Evolutionary conservation across 2,888 invertebrate species (phyloP), one percentile per base, ranked within the genome.

Genomic region (Oxystoma pomonae): DNA sequence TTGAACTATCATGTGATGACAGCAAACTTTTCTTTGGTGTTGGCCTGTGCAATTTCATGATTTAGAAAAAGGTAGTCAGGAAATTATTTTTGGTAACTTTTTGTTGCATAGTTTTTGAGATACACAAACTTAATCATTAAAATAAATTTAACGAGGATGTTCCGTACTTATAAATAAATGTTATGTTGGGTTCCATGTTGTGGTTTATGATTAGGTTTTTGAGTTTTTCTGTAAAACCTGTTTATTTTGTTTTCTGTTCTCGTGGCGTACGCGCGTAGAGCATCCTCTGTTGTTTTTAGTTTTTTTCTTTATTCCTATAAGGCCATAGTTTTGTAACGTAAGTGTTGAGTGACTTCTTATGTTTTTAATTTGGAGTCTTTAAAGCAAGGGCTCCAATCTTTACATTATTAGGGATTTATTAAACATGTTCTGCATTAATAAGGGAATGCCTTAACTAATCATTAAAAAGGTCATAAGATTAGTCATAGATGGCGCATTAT

Each of bases 281-380:
- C 77, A 78, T 78, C 80, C 80, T 80, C 78, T 80, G 79, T 79
- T 79, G 78, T 79, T 78, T 76, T 64, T 60, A 59, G 63, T 64
- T 60, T 56, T 61, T 65, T 63, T 58, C 63, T 66, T 67, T 57
- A 60, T 65, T 58, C 64, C 64, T 65, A 57, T 57, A 12, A 65
- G 59, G 63, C 64, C 65, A 65, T 63, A 58, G 62, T 64, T 65
- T 65, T 64, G 74, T 76, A 76, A 73, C 76, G 73, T 77, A 73
- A 72, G 75, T 76, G 78, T 78, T 77, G 76, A 77, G 76, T 77
- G 76, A 77, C 75, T 69, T 76, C 76, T 77, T 76, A 73, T 72
- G 75, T 78, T 77, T 75, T 73, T n/a, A n/a, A 74, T 72, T 75
- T 74, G 72, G 72, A 77, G 74, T 76, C 72, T 75, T 63, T 63